Conservation (phyloP, 2,113 vertebrate species). For the Vanacampus margaritifer region DNA sequence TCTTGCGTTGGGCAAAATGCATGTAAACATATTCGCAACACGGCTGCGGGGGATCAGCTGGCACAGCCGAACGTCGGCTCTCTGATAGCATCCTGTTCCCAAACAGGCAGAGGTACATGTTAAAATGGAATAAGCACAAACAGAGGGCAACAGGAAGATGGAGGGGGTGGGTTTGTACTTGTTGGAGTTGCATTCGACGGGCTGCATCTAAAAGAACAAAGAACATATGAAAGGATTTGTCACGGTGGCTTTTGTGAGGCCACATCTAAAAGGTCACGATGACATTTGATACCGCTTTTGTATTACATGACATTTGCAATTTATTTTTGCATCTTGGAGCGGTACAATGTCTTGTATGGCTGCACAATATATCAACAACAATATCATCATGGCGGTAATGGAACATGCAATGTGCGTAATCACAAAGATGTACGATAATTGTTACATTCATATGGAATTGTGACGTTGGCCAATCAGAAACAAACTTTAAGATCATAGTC, state of each 20-base stretch:
- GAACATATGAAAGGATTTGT: slow-evolving; percentile 37
- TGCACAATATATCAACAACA: not conserved
- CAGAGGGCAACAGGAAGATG: slow-evolving; percentile 26
- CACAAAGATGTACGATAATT: no score
- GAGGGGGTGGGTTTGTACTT: not conserved
- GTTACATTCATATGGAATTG: no score
- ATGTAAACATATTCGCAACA: slow-evolving; percentile 63
- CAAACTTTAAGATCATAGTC: no score
- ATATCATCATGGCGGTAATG: no score
- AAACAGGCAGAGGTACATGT: slow-evolving; percentile 49
- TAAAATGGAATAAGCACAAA: slow-evolving; percentile 44
- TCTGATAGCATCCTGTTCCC: slow-evolving; percentile 51
- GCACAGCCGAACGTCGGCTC: slow-evolving; percentile 49
- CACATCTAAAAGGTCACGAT: slow-evolving; percentile 52
- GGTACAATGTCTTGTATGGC: not conserved
- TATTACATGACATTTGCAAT: slow-evolving; percentile 42
- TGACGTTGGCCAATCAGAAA: no score
- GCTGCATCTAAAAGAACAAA: slow-evolving; percentile 6
- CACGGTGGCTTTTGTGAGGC: slow-evolving; percentile 42
- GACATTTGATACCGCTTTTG: slow-evolving; percentile 28
- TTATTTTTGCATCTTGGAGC: slow-evolving; percentile 24
- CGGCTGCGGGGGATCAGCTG: slow-evolving; percentile 44
- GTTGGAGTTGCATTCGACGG: slow-evolving; percentile 1
- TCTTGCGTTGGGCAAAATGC: slow-evolving; percentile 47
- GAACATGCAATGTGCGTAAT: no score